These are phyloP conservation scores for Rhyacichthys aspro DNA, from an alignment of 2,797 vertebrate genomes.

Conservation along the genomic window DNA sequence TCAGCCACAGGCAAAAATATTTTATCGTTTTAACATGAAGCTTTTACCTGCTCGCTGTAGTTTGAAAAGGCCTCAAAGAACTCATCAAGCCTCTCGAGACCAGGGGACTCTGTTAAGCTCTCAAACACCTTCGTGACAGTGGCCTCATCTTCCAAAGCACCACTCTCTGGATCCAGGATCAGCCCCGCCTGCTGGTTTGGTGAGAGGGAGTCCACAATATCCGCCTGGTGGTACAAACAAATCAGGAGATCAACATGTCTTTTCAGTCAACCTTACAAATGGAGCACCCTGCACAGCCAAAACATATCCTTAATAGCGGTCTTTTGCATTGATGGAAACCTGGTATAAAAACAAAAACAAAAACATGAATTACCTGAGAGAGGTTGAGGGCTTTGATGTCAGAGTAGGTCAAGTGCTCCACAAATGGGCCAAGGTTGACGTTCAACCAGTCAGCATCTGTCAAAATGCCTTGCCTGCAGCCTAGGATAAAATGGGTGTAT, in stretches of 20 bases:
- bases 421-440: conserved; percentile 50
- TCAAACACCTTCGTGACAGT: conserved; percentile 33
- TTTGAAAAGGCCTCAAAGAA: conserved; percentile 17
- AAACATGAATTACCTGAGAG: conserved; percentile 28
- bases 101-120: conserved; percentile 15
- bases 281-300: no score
- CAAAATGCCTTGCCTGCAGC: not conserved
- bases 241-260: not conserved
- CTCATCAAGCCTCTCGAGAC: conserved; percentile 1
- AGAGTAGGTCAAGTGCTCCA: conserved; percentile 11
- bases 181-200: conserved; percentile 52
- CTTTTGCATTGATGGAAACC: not conserved
- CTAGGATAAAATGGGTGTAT: not conserved
- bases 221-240: conserved; percentile 1
- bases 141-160: conserved; percentile 28
- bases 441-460: conserved; percentile 46
- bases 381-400: conserved; percentile 41
- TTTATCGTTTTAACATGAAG: not conserved
- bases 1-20: not conserved
- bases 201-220: conserved; percentile 35
- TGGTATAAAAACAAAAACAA: not conserved
- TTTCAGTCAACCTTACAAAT: not conserved
- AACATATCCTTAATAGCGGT: not conserved
- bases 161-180: conserved; percentile 41
- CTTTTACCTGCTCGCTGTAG: no score